Evolutionary conservation across 2,113 vertebrate species (phyloP), one percentile per base, ranked within the genome.

Genomic region (Dasyprocta punctata): DNA sequence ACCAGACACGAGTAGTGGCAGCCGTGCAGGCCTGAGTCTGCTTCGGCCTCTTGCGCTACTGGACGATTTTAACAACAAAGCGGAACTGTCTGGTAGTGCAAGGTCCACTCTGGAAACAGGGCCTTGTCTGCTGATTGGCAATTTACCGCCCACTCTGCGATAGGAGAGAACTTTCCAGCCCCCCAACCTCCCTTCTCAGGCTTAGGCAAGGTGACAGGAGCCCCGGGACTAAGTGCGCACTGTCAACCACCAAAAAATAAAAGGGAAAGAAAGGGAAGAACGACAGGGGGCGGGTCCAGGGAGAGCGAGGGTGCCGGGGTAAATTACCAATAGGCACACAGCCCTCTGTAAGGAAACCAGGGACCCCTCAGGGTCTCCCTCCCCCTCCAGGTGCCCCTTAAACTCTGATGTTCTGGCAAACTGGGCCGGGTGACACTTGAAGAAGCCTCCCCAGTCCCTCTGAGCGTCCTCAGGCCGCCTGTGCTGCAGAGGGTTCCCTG

Each of bases 351-450:
- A 60, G 52, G 71, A 58, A 33, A 1, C 16, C 20, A 17, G 7
- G 10, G 60, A 52, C 56, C 13, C 2, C 47, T 41, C 2, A 16
- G 71, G 90, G 11, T 30, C 1, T 20, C 38, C 52, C 52, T n/a
- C 5, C 26, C 14, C 0, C 3, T 3, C 33, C 3, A 47, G 8
- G 12, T 0, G 9, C 33, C 44, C 36, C 30, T 19, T 0, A 58
- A 49, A 26, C 73, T 44, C 54, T 12, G 49, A 54, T 60, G 0
- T 33, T 12, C 11, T 12, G 89, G n/a, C 28, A n/a, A 65, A 26
- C n/a, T 47, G 38, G n/a, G 38, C 11, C 0, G 16, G 5, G 24
- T 11, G 7, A 16, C 58, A 5, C 17, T 67, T 38, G 67, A 71
- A 38, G 67, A 71, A 71, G 36, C 16, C 36, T 19, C 16, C 67